A percentile compares a stretch with the other conserved stretches of the same genome.
phyloP scores from a whole-genome alignment of 1,140 invertebrate genomes.

The Saccostrea glomerata region DNA sequence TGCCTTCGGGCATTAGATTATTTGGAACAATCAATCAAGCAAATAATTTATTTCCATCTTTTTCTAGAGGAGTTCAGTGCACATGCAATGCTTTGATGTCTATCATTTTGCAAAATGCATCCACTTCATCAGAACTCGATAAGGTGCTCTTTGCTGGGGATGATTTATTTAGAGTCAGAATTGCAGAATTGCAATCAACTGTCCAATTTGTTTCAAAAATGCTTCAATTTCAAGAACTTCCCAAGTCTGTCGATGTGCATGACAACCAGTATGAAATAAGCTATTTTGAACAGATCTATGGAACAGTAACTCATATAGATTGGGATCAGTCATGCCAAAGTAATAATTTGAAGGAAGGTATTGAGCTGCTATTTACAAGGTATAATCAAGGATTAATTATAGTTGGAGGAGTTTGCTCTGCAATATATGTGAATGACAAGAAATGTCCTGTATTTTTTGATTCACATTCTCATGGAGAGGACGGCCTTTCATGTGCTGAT shows the following conservation, averaged over 20 bases:
- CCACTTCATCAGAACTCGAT: not conserved
- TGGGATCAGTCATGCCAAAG: not conserved
- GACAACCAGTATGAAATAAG: not conserved
- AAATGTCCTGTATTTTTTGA: conserved; percentile 24
- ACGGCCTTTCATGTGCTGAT: conserved; percentile 27
- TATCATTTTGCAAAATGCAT: not conserved
- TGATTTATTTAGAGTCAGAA: conserved; percentile 23
- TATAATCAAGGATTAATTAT: conserved; percentile 35
- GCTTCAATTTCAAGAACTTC: conserved; percentile 36
- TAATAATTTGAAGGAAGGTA: conserved; percentile 14
- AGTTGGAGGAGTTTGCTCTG: conserved; percentile 36
- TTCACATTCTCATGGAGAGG: not conserved
- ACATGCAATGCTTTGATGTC: conserved; percentile 44
- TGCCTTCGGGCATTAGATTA: not conserved
- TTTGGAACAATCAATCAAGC: not conserved
- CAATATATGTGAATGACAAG: conserved; percentile 3
- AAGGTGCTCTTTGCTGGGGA: conserved; percentile 8
- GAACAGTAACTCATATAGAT: conserved; percentile 32
- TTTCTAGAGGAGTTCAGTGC: conserved; percentile 27
- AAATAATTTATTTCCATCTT: conserved; percentile 22
- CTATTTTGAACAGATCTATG: conserved; percentile 1
- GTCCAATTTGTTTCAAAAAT: conserved; percentile 28
- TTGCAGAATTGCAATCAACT: conserved; percentile 23
- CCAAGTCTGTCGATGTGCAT: not conserved
- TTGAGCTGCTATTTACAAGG: not conserved